A percentile compares a stretch with the other conserved stretches of the same genome.
Evolutionary conservation across 2,888 invertebrate species (phyloP).

Genomic region (Crematogaster levior): DNA sequence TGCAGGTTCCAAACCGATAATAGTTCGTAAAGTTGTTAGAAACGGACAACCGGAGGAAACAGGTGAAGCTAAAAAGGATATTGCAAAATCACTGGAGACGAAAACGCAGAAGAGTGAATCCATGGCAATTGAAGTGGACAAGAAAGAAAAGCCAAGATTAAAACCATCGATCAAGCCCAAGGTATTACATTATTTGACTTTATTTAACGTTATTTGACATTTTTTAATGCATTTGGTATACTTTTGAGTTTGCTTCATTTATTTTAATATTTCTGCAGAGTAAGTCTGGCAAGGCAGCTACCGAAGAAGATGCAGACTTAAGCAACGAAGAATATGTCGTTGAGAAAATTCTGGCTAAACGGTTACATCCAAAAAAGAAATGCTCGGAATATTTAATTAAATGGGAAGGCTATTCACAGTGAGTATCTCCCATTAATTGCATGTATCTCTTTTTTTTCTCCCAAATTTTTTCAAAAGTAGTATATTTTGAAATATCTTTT

Average conservation of each 20-base stretch:
- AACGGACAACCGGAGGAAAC: slow-evolving; percentile 83
- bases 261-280: slow-evolving; percentile 53
- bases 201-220: not conserved
- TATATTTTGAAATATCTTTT: slow-evolving; percentile 16
- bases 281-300: slow-evolving; percentile 74
- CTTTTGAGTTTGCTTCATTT: not conserved
- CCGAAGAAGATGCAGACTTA: slow-evolving; percentile 73
- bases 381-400: slow-evolving; percentile 94
- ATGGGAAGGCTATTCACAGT: slow-evolving; percentile 94
- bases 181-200: slow-evolving; percentile 64
- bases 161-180: slow-evolving; percentile 81
- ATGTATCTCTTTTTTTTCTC: not conserved
- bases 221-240: not conserved
- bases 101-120: slow-evolving; percentile 76
- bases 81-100: slow-evolving; percentile 71
- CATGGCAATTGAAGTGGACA: slow-evolving; percentile 71
- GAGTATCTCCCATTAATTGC: slow-evolving; percentile 80
- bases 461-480: not conserved
- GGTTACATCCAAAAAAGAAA: slow-evolving; percentile 92
- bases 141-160: slow-evolving; percentile 78
- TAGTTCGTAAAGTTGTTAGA: slow-evolving; percentile 83
- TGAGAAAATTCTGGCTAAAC: slow-evolving; percentile 94
- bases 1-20: slow-evolving; percentile 78
- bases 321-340: slow-evolving; percentile 90
- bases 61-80: slow-evolving; percentile 77